Percentiles rank a stretch among this genome's conserved stretches.
Evolutionary conservation across 2,113 vertebrate genomes (phyloP).

Genomic region (Calyptomena viridis): DNA sequence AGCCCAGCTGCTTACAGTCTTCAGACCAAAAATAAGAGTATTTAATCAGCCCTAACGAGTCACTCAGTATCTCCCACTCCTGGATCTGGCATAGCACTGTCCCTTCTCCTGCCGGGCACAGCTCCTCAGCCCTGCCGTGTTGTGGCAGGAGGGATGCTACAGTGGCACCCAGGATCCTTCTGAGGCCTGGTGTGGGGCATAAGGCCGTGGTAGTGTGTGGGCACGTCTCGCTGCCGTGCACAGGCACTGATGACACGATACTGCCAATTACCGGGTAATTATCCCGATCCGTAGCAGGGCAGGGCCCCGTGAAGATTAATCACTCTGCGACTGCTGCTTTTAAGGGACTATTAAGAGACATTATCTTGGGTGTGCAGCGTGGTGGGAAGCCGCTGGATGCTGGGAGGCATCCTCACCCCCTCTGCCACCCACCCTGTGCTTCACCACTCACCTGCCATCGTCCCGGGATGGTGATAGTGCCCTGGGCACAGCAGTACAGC

Average conservation of each 20-base stretch:
- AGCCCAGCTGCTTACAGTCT: conserved; percentile 64
- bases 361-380: not conserved
- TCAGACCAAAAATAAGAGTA: conserved; percentile 39
- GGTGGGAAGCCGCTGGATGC: not conserved
- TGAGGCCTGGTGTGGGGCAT: rapidly evolving
- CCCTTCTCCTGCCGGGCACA: not conserved
- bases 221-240: not conserved
- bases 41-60: conserved; percentile 70
- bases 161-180: not conserved
- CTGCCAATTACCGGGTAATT: conserved; percentile 58
- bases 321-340: conserved; percentile 33
- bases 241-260: conserved; percentile 37
- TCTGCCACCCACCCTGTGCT: not conserved
- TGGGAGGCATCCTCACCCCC: not conserved
- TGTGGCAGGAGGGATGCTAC: rapidly evolving
- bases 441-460: not conserved
- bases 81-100: not conserved
- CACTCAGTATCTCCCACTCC: conserved; percentile 58
- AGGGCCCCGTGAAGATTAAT: conserved; percentile 60
- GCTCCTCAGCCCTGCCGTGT: not conserved
- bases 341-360: conserved; percentile 56
- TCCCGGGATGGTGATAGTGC: rapidly evolving
- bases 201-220: not conserved
- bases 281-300: conserved; percentile 27
- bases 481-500: not conserved